These are phyloP conservation scores for Pseudochirops cupreus DNA, from an alignment of 2,797 vertebrate genomes.

Conservation along the genomic window DNA sequence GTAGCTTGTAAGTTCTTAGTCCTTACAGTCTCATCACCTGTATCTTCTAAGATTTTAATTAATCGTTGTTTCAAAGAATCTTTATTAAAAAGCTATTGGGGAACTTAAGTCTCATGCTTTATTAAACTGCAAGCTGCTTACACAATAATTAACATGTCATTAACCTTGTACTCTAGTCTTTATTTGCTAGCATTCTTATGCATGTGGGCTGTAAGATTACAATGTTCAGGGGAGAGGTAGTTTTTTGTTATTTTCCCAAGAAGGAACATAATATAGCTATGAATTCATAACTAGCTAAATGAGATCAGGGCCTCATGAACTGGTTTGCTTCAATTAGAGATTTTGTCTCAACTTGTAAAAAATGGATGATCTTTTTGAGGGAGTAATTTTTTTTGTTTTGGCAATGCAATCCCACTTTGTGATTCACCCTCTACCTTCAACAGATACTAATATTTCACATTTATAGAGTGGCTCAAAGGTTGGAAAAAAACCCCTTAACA, in stretches of 20 bases:
- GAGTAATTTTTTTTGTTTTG: constrained; percentile 34
- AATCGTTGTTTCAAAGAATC: neutral
- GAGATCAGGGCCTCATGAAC: neutral
- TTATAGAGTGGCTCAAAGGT: neutral
- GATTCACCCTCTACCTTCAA: neutral
- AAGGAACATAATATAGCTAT: constrained; percentile 39
- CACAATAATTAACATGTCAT: constrained; percentile 11
- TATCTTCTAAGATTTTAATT: constrained; percentile 25
- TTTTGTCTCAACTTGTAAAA: constrained; percentile 19
- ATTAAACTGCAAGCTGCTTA: constrained; percentile 29
- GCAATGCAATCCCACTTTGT: neutral
- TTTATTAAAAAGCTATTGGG: neutral
- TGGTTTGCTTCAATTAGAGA: constrained; percentile 27
- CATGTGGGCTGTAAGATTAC: neutral
- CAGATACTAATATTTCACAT: neutral
- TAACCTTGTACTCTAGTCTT: neutral
- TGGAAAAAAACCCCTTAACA: neutral
- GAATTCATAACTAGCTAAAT: neutral
- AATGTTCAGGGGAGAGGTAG: neutral
- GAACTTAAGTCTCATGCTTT: neutral
- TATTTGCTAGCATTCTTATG: neutral
- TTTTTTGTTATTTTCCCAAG: constrained; percentile 17
- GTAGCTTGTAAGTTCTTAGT: neutral
- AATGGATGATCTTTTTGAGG: constrained; percentile 7
- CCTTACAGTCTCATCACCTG: neutral